Conservation (phyloP, 64 coral and sea anemone species). For the Porites lutea region DNA sequence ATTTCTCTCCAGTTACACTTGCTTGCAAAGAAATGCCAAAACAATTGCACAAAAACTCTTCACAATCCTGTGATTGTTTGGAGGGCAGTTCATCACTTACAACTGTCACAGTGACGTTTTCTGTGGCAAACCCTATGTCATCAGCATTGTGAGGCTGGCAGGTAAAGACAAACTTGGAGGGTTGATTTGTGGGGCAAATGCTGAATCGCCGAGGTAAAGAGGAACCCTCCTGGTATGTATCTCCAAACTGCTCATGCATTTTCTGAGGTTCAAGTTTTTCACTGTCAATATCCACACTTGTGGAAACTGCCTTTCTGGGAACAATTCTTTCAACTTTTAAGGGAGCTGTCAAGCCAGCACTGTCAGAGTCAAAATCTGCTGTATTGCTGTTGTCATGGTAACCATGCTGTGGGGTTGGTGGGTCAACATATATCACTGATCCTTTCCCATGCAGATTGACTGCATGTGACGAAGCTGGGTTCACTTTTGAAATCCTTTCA, state of each 20-base stretch:
- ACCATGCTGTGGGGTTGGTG: background rate
- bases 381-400: background rate
- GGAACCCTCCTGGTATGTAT: slow-evolving; percentile 31
- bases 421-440: background rate
- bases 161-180: slow-evolving; percentile 24
- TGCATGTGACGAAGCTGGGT: slow-evolving; percentile 19
- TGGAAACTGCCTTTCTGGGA: background rate
- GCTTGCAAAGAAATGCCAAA: background rate
- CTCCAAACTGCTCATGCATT: slow-evolving; percentile 45
- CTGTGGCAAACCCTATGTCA: background rate
- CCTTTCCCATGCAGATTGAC: slow-evolving; percentile 1
- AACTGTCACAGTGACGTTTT: slow-evolving; percentile 2
- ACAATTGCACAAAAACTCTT: slow-evolving; percentile 3
- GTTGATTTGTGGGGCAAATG: background rate
- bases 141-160: background rate
- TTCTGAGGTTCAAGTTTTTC: background rate
- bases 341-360: background rate
- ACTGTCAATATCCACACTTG: slow-evolving; percentile 9
- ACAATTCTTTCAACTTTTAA: background rate
- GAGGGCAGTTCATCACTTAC: slow-evolving; percentile 13
- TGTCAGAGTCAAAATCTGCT: background rate
- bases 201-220: slow-evolving; percentile 52
- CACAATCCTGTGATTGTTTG: background rate
- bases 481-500: background rate
- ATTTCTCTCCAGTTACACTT: slow-evolving; percentile 10